Evolutionary conservation across 2,888 invertebrate genomes (phyloP).

Genomic region (Lithophane semibrunnea): DNA sequence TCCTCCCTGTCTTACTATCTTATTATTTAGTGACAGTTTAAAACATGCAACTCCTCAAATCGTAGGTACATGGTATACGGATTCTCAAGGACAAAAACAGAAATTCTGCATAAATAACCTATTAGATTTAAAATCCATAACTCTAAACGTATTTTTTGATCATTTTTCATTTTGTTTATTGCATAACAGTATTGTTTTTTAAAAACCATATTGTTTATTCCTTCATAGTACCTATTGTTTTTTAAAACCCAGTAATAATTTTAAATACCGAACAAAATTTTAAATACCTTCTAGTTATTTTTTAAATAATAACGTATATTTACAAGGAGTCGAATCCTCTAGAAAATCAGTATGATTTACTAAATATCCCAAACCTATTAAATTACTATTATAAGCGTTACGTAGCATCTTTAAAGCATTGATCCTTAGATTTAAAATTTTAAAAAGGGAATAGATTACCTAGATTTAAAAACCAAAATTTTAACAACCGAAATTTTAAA

Average conservation of each 20-base stretch:
- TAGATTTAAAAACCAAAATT: conserved; percentile 39
- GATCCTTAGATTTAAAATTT: conserved; percentile 56
- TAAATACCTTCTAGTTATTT: no score
- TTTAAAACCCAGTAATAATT: neutral
- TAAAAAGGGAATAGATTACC: conserved; percentile 51
- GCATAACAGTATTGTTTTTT: no score
- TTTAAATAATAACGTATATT: neutral
- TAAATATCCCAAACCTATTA: conserved; percentile 40
- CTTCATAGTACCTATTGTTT: no score
- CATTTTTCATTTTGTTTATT: neutral
- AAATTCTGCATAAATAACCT: neutral
- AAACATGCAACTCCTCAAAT: neutral
- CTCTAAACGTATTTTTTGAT: neutral
- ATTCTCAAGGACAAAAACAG: neutral
- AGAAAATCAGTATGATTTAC: conserved; percentile 42
- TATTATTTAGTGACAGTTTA: no score
- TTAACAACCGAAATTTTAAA: conserved; percentile 32
- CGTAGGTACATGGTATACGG: neutral
- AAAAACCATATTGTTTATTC: neutral
- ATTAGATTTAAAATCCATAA: neutral
- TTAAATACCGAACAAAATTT: neutral
- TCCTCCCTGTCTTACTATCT: neutral
- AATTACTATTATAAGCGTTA: conserved; percentile 63
- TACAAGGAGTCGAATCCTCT: conserved; percentile 31
- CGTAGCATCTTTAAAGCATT: conserved; percentile 59